These are phyloP conservation scores for Chiloscyllium plagiosum DNA, from an alignment of 2,113 vertebrate species.

Conservation along the genomic window DNA sequence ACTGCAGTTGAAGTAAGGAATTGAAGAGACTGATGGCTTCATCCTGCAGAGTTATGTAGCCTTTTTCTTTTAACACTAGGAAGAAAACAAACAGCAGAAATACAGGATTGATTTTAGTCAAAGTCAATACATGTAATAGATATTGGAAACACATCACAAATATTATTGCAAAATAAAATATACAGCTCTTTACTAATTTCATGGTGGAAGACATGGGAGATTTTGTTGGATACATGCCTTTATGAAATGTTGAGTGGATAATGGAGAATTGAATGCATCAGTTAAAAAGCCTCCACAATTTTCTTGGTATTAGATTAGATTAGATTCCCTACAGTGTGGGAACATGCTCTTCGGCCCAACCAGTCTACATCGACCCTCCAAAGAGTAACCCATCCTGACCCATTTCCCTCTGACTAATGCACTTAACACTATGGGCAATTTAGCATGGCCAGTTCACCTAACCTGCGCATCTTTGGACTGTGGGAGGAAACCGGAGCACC, in stretches of 20 bases:
- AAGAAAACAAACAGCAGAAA: neutral
- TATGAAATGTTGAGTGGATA: neutral
- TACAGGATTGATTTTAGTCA: neutral
- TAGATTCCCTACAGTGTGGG: no score
- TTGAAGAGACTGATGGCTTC: constrained; percentile 90
- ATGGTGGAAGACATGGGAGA: neutral
- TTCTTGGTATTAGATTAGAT: neutral
- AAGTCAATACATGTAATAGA: neutral
- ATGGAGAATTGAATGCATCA: neutral
- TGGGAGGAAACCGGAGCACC: no score
- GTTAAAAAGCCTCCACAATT: neutral
- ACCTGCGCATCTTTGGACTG: no score
- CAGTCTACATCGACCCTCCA: no score
- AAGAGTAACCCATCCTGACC: no score
- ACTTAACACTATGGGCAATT: no score
- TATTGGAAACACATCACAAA: neutral
- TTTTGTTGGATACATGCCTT: neutral
- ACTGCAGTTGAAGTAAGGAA: constrained; percentile 86
- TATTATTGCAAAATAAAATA: neutral
- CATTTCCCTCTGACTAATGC: no score
- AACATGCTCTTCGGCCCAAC: no score
- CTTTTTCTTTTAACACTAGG: constrained; percentile 70
- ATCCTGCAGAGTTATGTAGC: constrained; percentile 82
- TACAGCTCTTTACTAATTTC: neutral
- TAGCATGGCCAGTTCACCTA: no score